phyloP scores from a whole-genome alignment of 2,797 vertebrate species.

The Vipera latastei region DNA sequence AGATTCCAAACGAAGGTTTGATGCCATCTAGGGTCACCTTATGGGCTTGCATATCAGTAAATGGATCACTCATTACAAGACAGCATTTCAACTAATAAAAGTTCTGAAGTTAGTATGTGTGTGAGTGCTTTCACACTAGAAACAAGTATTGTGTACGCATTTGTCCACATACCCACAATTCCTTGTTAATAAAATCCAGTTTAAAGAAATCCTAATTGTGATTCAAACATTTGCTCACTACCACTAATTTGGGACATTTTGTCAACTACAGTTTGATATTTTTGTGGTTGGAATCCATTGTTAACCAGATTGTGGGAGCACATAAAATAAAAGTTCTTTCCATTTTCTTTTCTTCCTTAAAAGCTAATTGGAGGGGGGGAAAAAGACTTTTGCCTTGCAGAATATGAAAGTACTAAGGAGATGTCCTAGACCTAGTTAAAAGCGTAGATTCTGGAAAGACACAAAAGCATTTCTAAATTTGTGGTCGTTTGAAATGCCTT shows the following conservation, averaged over 20 bases:
- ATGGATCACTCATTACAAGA: not conserved
- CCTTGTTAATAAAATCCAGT: slow-evolving; percentile 15
- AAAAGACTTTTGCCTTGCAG: slow-evolving; percentile 21
- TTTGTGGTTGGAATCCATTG: accelerated
- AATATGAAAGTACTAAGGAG: slow-evolving; percentile 20
- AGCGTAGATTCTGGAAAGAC: not conserved
- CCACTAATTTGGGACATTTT: slow-evolving; percentile 24
- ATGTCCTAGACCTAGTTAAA: not conserved
- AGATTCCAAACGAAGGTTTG: slow-evolving; percentile 29
- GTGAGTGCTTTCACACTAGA: not conserved
- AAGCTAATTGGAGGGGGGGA: not conserved
- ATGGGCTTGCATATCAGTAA: slow-evolving; percentile 43
- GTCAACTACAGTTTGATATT: not conserved
- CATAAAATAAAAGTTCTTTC: slow-evolving; percentile 9
- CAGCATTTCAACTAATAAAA: not conserved
- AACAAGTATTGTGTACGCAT: not conserved
- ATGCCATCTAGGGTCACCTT: slow-evolving; percentile 62
- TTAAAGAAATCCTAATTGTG: slow-evolving; percentile 32
- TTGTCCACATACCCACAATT: not conserved
- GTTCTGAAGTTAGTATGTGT: not conserved
- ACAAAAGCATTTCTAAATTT: not conserved
- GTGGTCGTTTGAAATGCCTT: not conserved
- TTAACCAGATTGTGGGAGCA: slow-evolving; percentile 15
- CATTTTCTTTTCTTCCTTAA: slow-evolving; percentile 14
- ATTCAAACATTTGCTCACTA: slow-evolving; percentile 30